phyloP scores from a whole-genome alignment of 2,113 vertebrate genomes.

The Nothoprocta perdicaria region DNA sequence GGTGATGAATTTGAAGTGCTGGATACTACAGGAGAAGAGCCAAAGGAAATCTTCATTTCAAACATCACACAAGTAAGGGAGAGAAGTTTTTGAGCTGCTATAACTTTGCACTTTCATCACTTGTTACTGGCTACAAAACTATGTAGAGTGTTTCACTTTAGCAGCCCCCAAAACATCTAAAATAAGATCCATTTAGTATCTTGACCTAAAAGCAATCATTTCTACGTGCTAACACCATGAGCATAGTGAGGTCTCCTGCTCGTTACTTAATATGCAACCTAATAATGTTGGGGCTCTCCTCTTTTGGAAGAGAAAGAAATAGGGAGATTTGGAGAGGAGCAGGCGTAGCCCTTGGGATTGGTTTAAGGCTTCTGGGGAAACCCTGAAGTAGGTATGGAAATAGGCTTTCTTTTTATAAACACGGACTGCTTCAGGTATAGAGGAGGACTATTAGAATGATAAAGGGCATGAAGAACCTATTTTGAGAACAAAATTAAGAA shows the following conservation, averaged over 20 bases:
- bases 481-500: background rate
- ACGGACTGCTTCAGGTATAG: background rate
- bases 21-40: constrained; percentile 95
- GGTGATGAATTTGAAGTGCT: constrained; percentile 94
- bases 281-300: too few relatives aligned
- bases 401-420: background rate
- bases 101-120: background rate
- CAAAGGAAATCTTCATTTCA: constrained; percentile 96
- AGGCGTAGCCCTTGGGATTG: background rate
- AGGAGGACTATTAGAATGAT: background rate
- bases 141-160: background rate
- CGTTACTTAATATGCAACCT: background rate
- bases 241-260: background rate
- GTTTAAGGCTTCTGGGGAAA: background rate
- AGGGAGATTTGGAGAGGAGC: background rate
- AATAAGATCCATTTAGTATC: background rate
- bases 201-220: background rate
- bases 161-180: background rate
- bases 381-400: background rate
- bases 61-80: constrained; percentile 90
- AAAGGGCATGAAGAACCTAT: background rate
- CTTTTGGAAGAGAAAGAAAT: too few relatives aligned
- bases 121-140: background rate
- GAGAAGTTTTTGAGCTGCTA: background rate
- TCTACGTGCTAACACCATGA: background rate